phyloP scores from a whole-genome alignment of 92 coral and sea anemone genomes.

The Palythoa heliodiscus region DNA sequence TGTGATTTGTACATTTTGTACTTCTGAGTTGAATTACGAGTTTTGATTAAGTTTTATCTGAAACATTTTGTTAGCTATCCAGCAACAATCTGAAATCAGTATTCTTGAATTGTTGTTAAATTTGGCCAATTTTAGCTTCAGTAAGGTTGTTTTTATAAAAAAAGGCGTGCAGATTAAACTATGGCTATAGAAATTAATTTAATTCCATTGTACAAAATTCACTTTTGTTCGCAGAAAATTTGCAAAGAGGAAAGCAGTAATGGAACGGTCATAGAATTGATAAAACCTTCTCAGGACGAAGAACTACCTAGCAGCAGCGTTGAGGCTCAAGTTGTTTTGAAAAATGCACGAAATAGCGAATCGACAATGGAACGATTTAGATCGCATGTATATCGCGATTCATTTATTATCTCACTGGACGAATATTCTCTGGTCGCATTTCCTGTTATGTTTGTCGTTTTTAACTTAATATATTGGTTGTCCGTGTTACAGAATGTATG shows the following conservation, averaged over 20 bases:
- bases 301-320: conserved; percentile 8
- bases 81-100: too few species aligned
- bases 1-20: too few species aligned
- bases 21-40: too few species aligned
- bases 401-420: conserved; percentile 69
- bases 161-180: too few species aligned
- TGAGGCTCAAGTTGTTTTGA: conserved; percentile 41
- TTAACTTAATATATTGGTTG: conserved; percentile 80
- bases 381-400: conserved; percentile 58
- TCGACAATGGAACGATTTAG: conserved; percentile 34
- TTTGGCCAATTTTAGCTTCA: too few species aligned
- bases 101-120: too few species aligned
- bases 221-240: conserved; percentile 33
- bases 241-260: conserved; percentile 48
- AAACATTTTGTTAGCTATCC: too few species aligned
- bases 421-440: conserved; percentile 78
- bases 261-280: conserved; percentile 39
- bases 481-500: conserved; percentile 36
- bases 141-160: too few species aligned
- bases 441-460: conserved; percentile 73
- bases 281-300: conserved; percentile 38
- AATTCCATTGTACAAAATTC: background rate
- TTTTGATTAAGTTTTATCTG: too few species aligned
- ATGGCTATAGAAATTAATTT: too few species aligned
- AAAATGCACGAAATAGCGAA: background rate